phyloP scores from a whole-genome alignment of 2,113 vertebrate species.

The Pelobates fuscus region DNA sequence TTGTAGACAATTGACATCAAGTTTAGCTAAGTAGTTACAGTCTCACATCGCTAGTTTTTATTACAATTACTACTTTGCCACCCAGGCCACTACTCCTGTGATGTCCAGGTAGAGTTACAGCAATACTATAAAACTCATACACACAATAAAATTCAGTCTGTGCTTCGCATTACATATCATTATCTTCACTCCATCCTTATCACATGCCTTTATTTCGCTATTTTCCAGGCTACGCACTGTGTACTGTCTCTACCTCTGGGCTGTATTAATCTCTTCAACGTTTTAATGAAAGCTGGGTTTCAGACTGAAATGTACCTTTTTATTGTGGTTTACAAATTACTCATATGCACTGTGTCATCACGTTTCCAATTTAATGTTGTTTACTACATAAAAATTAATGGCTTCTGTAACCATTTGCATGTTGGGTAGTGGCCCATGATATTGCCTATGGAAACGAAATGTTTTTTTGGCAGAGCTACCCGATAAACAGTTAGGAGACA shows the following conservation, averaged over 20 bases:
- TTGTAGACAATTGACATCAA: too few relatives aligned
- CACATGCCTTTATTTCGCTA: conserved; percentile 17
- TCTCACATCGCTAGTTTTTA: too few relatives aligned
- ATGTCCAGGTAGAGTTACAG: background rate
- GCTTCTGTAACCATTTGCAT: conserved; percentile 40
- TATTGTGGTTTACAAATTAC: conserved; percentile 39
- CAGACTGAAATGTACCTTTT: conserved; percentile 11
- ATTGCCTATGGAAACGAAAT: conserved; percentile 36
- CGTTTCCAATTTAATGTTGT: conserved; percentile 45
- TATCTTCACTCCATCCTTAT: conserved; percentile 19
- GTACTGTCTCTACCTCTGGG: conserved; percentile 23
- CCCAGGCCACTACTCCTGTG: background rate
- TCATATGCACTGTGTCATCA: conserved; percentile 29
- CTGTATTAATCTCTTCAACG: conserved; percentile 16
- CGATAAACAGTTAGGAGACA: conserved; percentile 25
- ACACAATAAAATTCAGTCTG: background rate
- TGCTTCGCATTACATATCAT: conserved; percentile 11
- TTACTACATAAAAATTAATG: conserved; percentile 50
- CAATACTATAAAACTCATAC: background rate
- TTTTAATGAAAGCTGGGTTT: conserved; percentile 21
- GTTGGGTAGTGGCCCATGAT: conserved; percentile 44
- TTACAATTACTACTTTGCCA: background rate
- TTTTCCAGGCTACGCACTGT: conserved; percentile 17
- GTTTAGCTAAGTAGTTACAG: too few relatives aligned
- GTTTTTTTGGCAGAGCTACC: conserved; percentile 35